Evolutionary conservation across 2,113 vertebrate species (phyloP).

Genomic region (Phylloscopus trochilus): DNA sequence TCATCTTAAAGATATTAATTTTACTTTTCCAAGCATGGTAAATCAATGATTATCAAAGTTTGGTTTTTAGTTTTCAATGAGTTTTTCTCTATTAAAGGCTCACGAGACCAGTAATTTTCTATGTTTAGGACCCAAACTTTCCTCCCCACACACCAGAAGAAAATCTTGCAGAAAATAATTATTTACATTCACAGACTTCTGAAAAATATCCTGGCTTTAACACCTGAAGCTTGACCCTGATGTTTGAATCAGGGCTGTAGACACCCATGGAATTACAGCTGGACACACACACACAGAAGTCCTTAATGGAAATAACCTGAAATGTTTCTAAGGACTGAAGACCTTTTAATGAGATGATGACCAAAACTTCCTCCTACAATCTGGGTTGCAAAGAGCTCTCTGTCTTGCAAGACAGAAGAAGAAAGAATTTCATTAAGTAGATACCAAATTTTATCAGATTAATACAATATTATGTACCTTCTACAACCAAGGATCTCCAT

Average conservation of each 20-base stretch:
- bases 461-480: background rate
- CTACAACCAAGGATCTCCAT: background rate
- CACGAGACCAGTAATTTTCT: background rate
- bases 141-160: background rate
- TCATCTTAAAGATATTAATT: background rate
- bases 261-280: background rate
- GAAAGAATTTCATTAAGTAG: background rate
- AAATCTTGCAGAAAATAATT: background rate
- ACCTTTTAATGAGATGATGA: background rate
- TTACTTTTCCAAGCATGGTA: background rate
- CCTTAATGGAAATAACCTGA: background rate
- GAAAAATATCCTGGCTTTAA: background rate
- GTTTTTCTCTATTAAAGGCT: background rate
- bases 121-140: background rate
- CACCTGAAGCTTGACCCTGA: background rate
- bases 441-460: background rate
- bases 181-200: background rate
- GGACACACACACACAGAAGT: background rate
- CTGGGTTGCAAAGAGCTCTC: background rate
- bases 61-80: background rate
- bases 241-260: background rate
- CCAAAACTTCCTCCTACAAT: background rate
- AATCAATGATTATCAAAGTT: background rate
- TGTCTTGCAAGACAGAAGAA: background rate
- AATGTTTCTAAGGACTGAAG: background rate